Evolutionary conservation across 2,888 invertebrate species (phyloP).

Genomic region (Acheta domesticus): DNA sequence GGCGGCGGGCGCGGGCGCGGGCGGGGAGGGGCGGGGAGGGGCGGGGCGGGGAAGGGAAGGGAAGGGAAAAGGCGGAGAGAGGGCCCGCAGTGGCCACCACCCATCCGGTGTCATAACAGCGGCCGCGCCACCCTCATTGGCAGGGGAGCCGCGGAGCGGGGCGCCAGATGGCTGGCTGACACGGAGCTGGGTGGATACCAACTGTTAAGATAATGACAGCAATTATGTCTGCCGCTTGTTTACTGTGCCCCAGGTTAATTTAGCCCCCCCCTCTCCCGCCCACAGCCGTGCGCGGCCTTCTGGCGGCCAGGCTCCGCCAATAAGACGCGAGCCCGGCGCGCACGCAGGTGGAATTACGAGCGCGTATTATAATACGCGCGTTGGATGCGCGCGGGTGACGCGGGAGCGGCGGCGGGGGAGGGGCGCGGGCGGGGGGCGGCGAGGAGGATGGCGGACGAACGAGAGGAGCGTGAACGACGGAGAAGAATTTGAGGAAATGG

Average conservation of each 20-base stretch:
- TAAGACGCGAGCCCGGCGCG: not conserved
- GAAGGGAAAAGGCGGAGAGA: slow-evolving; percentile 19
- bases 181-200: slow-evolving; percentile 28
- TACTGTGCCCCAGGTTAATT: slow-evolving; percentile 27
- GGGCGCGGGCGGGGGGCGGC: not conserved
- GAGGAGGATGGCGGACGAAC: not conserved
- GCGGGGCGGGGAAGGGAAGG: not conserved
- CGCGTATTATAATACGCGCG: slow-evolving; percentile 2
- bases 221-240: slow-evolving; percentile 28
- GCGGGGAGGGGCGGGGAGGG: not conserved
- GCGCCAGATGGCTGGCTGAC: slow-evolving; percentile 26
- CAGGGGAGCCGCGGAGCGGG: not conserved
- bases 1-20: not conserved
- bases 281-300: not conserved
- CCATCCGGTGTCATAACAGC: slow-evolving; percentile 29
- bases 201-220: slow-evolving; percentile 28
- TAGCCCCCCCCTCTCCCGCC: slow-evolving; percentile 11
- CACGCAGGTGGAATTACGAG: slow-evolving; percentile 9
- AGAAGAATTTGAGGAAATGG: too few species aligned
- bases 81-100: slow-evolving; percentile 23
- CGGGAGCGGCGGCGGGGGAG: not conserved
- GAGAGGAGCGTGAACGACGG: not conserved
- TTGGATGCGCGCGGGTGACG: not conserved
- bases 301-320: not conserved
- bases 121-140: slow-evolving; percentile 23